Percentiles rank a stretch among this genome's conserved stretches.
These are phyloP conservation scores for Didymodactylos carnosus DNA, from an alignment of 2,888 invertebrate genomes.

Conservation along the genomic window DNA sequence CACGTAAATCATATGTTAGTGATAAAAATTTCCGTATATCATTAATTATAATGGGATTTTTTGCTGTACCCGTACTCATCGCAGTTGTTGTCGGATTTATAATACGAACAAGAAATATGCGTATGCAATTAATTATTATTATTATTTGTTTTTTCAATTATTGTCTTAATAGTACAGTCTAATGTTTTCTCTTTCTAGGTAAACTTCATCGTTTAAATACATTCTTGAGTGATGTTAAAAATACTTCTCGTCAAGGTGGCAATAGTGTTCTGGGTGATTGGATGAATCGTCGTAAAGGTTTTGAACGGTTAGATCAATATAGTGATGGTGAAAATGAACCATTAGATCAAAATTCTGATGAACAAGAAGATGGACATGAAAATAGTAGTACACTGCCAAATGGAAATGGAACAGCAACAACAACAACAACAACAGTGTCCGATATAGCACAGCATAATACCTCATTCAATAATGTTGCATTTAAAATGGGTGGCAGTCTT, in stretches of 20 bases:
- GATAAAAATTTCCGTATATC: conserved; percentile 24
- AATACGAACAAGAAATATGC: conserved; percentile 22
- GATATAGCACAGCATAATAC: conserved; percentile 9
- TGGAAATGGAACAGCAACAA: neutral
- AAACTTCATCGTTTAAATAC: conserved; percentile 3
- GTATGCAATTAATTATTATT: no score
- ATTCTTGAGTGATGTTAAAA: conserved; percentile 2
- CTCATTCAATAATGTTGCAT: neutral
- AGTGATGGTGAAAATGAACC: conserved; percentile 13
- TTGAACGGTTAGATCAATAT: conserved; percentile 5
- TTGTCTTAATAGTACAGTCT: no score
- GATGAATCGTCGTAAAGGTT: conserved; percentile 11
- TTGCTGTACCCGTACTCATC: conserved; percentile 32
- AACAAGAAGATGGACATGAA: neutral
- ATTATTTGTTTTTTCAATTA: no score
- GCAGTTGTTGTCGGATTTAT: conserved; percentile 29
- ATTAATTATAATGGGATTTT: conserved; percentile 30
- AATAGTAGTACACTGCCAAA: neutral
- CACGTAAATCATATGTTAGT: neutral
- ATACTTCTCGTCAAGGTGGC: neutral
- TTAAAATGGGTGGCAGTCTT: neutral
- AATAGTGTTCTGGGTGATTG: conserved; percentile 3
- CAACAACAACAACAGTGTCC: neutral
- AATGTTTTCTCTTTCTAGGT: no score
- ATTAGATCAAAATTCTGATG: no score